Percentiles rank a stretch among this genome's conserved stretches.
Evolutionary conservation across 2,797 vertebrate species (phyloP).

Genomic region (Hemitrygon akajei): DNA sequence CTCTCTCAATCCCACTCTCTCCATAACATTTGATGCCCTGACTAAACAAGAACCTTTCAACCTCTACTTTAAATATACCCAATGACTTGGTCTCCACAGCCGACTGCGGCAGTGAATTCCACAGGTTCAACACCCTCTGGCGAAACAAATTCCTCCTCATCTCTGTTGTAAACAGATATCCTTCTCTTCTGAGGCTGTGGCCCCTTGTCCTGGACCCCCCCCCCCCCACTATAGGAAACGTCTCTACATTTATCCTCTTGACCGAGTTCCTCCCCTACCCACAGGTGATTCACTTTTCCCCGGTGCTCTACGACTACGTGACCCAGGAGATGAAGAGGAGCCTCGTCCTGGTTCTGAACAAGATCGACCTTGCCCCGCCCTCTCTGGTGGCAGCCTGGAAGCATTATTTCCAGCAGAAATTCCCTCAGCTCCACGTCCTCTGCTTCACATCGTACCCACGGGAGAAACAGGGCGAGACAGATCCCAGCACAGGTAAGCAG

Average conservation of each 20-base stretch:
- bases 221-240: background rate
- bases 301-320: conserved; percentile 74
- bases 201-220: too few species aligned
- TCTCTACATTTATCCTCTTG: background rate
- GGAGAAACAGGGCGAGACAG: conserved; percentile 51
- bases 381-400: conserved; percentile 80
- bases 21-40: too few species aligned
- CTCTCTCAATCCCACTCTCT: too few species aligned
- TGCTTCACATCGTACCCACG: conserved; percentile 83
- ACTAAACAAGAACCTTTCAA: too few species aligned
- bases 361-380: conserved; percentile 74
- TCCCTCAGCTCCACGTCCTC: conserved; percentile 70
- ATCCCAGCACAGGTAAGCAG: conserved; percentile 45
- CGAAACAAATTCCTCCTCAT: too few species aligned
- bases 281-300: conserved; percentile 82
- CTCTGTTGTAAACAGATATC: too few species aligned
- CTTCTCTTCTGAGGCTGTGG: too few species aligned
- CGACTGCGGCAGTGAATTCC: too few species aligned
- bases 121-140: too few species aligned
- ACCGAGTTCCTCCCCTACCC: background rate
- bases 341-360: conserved; percentile 81
- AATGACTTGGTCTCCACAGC: too few species aligned
- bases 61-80: too few species aligned
- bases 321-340: conserved; percentile 70
- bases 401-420: conserved; percentile 74